Conservation (phyloP, 2,113 vertebrate species). For the Odobenus rosmarus region DNA sequence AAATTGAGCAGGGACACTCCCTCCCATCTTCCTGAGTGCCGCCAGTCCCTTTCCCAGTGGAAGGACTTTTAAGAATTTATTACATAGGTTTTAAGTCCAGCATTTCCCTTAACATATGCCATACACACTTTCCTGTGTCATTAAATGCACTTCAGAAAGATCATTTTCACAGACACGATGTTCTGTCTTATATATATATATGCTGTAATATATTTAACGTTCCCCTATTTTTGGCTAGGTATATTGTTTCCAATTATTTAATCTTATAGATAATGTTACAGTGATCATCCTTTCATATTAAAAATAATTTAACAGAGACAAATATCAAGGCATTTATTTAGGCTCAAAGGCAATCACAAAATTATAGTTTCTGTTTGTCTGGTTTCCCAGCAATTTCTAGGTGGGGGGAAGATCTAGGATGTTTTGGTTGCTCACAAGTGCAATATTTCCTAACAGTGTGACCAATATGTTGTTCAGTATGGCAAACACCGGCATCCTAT, state of each 20-base stretch:
- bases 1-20: not conserved
- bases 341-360: not conserved
- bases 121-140: not conserved
- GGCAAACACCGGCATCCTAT: not conserved
- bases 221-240: not conserved
- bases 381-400: not conserved
- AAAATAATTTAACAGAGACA: not conserved
- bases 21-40: not conserved
- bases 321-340: conserved; percentile 4
- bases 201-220: conserved; percentile 10
- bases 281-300: not conserved
- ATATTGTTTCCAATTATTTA: not conserved
- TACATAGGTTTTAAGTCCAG: not conserved
- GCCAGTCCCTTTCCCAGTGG: not conserved
- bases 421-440: not conserved
- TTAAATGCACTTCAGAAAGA: not conserved
- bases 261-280: not conserved
- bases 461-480: not conserved
- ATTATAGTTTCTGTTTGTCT: not conserved
- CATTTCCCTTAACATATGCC: not conserved
- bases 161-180: not conserved
- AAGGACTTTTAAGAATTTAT: not conserved
- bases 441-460: not conserved
- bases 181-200: not conserved
- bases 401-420: not conserved